Evolutionary conservation across 2,888 invertebrate genomes (phyloP).

Genomic region (Mesorhabditis spiculigera): DNA sequence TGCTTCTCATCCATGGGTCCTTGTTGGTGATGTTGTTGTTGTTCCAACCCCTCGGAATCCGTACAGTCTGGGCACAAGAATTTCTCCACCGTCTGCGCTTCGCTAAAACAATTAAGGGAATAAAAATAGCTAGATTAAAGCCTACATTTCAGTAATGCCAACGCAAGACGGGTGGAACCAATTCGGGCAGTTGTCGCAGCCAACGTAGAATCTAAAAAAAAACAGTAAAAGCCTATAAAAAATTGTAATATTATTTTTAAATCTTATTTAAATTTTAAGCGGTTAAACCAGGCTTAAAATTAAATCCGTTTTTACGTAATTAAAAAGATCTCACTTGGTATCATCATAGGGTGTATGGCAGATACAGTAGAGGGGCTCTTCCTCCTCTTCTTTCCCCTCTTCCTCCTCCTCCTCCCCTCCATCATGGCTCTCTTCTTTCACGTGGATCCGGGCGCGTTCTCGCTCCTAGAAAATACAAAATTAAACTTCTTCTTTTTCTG

Average conservation of each 20-base stretch:
- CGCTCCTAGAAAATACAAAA: slow-evolving; percentile 48
- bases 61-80: slow-evolving; percentile 93
- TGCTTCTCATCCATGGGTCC: not conserved
- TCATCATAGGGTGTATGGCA: slow-evolving; percentile 95
- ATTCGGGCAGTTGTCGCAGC: too few relatives aligned
- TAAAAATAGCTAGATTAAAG: not conserved
- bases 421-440: slow-evolving; percentile 62
- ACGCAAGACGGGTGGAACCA: slow-evolving; percentile 99
- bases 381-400: slow-evolving; percentile 10
- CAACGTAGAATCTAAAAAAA: too few relatives aligned
- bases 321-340: slow-evolving; percentile 85
- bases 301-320: too few relatives aligned
- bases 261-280: too few relatives aligned
- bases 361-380: slow-evolving; percentile 75
- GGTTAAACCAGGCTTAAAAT: too few relatives aligned
- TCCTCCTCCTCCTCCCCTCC: slow-evolving; percentile 63
- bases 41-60: not conserved
- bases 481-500: not conserved
- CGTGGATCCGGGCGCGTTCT: slow-evolving; percentile 76
- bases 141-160: slow-evolving; percentile 65
- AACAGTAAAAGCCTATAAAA: too few relatives aligned
- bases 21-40: not conserved
- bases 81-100: slow-evolving; percentile 89
- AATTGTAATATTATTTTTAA: too few relatives aligned
- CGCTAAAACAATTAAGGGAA: slow-evolving; percentile 57